Evolutionary conservation across 2,113 vertebrate species (phyloP).

Genomic region (Merops nubicus): DNA sequence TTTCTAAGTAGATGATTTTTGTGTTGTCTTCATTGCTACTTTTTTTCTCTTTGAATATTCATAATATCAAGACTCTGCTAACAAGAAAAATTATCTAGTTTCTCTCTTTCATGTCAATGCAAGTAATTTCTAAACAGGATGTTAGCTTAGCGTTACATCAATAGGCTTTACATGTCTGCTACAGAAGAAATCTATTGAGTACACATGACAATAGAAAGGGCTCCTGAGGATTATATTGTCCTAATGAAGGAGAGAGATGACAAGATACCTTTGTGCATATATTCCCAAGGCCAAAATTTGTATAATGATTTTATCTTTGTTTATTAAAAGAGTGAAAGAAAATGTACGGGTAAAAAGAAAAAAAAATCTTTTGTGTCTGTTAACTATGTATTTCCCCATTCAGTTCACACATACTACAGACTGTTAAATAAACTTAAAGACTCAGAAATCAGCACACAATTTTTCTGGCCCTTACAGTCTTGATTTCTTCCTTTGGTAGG

Average conservation of each 20-base stretch:
- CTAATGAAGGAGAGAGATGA: background rate
- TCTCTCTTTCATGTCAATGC: background rate
- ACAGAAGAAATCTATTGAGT: background rate
- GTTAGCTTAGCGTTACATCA: background rate
- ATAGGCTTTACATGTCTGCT: background rate
- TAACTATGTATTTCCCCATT: too few species aligned
- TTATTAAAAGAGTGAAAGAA: background rate
- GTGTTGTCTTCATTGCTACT: background rate
- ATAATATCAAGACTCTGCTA: background rate
- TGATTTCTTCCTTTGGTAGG: background rate
- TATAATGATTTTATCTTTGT: background rate
- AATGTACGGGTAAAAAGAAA: background rate
- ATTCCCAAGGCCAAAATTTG: background rate
- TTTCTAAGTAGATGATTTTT: background rate
- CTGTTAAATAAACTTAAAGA: too few species aligned
- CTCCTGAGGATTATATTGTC: background rate
- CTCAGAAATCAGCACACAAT: too few species aligned
- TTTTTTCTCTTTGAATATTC: background rate
- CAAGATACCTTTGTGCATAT: background rate
- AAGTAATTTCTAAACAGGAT: background rate
- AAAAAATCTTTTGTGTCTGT: too few species aligned
- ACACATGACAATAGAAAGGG: background rate
- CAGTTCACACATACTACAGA: too few species aligned
- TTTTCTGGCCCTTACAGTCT: background rate
- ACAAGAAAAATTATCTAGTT: background rate